A percentile compares a stretch with the other conserved stretches of the same genome.
Evolutionary conservation across 2,888 invertebrate genomes (phyloP).

Genomic region (Xylophagus ater): DNA sequence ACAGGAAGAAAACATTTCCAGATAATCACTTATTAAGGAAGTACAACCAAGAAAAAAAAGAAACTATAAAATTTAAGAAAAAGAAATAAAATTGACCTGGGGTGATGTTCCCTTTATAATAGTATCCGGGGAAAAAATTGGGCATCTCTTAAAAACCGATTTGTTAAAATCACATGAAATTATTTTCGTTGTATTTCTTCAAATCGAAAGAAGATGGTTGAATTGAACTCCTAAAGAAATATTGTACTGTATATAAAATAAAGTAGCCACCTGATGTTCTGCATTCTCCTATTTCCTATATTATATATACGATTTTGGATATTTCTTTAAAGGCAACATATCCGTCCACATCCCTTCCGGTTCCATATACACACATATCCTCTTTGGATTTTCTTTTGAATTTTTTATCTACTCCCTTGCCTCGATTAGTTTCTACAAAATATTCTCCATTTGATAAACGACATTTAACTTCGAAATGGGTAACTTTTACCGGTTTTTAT

Average conservation of each 20-base stretch:
- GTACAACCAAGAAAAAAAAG: too few species aligned
- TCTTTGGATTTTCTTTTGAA: too few species aligned
- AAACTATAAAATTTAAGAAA: neutral
- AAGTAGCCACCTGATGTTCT: conserved; percentile 11
- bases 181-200: conserved; percentile 5
- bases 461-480: conserved; percentile 1
- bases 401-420: too few species aligned
- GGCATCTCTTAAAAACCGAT: conserved; percentile 11
- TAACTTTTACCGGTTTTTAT: neutral
- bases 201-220: neutral
- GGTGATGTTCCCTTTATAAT: neutral
- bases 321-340: conserved; percentile 6
- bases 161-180: conserved; percentile 13
- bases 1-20: conserved; percentile 6
- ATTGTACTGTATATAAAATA: neutral
- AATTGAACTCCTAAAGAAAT: neutral
- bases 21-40: conserved; percentile 11
- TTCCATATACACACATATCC: too few species aligned
- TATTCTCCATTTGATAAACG: conserved; percentile 11
- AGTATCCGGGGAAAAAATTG: conserved; percentile 10
- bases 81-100: neutral
- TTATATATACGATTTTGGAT: conserved; percentile 1
- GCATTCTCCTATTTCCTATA: neutral
- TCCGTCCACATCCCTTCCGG: conserved; percentile 8
- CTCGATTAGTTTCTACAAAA: too few species aligned